Percentiles rank a stretch among this genome's conserved stretches.
phyloP scores from a whole-genome alignment of 2,113 vertebrate species.

The Panthera uncia region DNA sequence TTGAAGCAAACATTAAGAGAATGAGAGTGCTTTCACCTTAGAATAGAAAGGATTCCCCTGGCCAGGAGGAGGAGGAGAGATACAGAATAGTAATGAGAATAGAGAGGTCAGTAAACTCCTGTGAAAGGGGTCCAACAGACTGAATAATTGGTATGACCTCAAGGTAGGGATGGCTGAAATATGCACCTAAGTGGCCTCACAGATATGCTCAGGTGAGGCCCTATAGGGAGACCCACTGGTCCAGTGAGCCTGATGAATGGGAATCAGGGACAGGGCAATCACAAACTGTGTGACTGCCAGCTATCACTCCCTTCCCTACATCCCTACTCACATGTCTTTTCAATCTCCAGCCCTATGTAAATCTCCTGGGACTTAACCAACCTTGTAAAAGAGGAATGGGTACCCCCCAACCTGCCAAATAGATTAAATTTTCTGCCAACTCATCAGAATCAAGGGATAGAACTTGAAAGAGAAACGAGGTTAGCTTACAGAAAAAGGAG shows the following conservation, averaged over 20 bases:
- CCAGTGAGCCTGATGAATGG: background rate
- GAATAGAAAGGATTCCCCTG: background rate
- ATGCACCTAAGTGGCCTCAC: background rate
- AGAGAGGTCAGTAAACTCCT: background rate
- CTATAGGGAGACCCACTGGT: background rate
- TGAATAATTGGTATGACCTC: background rate
- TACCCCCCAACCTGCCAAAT: background rate
- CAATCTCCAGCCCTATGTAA: background rate
- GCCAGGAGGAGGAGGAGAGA: background rate
- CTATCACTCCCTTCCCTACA: background rate
- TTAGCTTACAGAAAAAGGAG: conserved; percentile 24
- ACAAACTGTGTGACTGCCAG: background rate
- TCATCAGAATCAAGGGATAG: background rate
- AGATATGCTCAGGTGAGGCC: background rate
- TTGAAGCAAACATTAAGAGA: background rate
- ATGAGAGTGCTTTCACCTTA: background rate
- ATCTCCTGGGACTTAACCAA: background rate
- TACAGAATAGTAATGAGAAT: background rate
- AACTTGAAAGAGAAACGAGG: background rate
- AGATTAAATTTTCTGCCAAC: background rate
- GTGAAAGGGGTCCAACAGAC: background rate
- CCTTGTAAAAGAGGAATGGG: background rate
- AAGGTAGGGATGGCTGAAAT: background rate
- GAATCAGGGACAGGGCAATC: background rate
- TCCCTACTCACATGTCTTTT: background rate